A percentile compares a stretch with the other conserved stretches of the same genome.
Conservation (phyloP, 2,113 vertebrate genomes). For the Sebastes schlegelii region DNA sequence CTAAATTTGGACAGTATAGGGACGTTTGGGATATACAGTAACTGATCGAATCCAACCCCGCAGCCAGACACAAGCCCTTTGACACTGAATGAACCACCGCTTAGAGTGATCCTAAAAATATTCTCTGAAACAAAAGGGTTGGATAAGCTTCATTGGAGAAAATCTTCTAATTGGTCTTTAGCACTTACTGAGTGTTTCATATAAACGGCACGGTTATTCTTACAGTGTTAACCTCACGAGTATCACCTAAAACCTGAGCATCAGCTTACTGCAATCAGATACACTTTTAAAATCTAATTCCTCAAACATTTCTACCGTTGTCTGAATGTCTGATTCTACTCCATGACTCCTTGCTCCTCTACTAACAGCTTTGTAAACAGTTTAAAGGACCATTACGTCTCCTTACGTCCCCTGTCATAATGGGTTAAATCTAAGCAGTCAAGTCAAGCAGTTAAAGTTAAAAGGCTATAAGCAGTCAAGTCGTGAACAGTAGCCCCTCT, state of each 20-base stretch:
- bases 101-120: slow-evolving; percentile 27
- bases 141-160: slow-evolving; percentile 35
- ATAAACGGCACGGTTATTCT: slow-evolving; percentile 47
- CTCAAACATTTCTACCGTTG: slow-evolving; percentile 75
- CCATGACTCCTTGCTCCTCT: slow-evolving; percentile 56
- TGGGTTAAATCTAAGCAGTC: slow-evolving; percentile 68
- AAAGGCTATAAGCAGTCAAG: slow-evolving; percentile 52
- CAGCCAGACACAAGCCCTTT: slow-evolving; percentile 68
- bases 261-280: slow-evolving; percentile 71
- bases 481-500: slow-evolving; percentile 29
- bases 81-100: slow-evolving; percentile 56
- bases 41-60: slow-evolving; percentile 60
- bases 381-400: slow-evolving; percentile 82
- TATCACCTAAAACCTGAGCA: slow-evolving; percentile 70
- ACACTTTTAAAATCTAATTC: slow-evolving; percentile 76
- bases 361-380: slow-evolving; percentile 81
- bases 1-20: slow-evolving; percentile 18
- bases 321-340: slow-evolving; percentile 67
- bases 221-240: slow-evolving; percentile 44
- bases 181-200: slow-evolving; percentile 57
- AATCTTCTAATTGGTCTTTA: slow-evolving; percentile 62
- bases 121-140: slow-evolving; percentile 54
- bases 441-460: slow-evolving; percentile 55
- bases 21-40: slow-evolving; percentile 38
- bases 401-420: slow-evolving; percentile 81